Conservation (phyloP, 2,113 vertebrate species). For the Ondatra zibethicus region DNA sequence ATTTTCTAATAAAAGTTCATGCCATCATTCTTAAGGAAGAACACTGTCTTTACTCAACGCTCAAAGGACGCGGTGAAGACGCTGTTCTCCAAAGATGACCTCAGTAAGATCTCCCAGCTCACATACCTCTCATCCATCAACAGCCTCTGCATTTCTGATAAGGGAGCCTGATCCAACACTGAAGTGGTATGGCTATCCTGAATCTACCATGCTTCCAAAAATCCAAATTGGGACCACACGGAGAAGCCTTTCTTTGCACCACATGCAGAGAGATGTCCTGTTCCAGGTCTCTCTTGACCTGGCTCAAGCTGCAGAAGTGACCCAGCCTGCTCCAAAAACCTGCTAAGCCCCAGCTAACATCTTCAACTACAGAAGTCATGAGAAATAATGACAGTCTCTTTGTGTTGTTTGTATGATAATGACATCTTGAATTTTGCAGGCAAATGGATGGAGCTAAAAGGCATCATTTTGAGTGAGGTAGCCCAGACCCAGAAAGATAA, state of each 20-base stretch:
- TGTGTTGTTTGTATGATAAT: neutral
- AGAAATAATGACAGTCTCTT: neutral
- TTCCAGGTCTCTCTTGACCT: neutral
- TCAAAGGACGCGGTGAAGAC: neutral
- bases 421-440: no score
- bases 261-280: neutral
- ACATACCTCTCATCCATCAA: neutral
- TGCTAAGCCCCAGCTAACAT: neutral
- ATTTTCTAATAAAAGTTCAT: constrained; percentile 24
- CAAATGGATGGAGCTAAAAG: no score
- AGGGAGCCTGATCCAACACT: neutral
- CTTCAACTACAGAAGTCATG: neutral
- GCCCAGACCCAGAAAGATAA: no score
- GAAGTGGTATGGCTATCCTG: neutral
- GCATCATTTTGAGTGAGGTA: no score
- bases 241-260: neutral
- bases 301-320: neutral
- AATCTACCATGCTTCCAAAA: neutral
- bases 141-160: neutral
- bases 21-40: neutral
- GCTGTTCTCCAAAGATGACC: neutral
- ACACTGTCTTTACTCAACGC: constrained; percentile 16
- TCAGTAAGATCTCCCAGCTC: neutral
- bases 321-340: neutral
- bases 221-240: neutral